These are phyloP conservation scores for Passer montanus DNA, from an alignment of 2,113 vertebrate species.

Conservation along the genomic window DNA sequence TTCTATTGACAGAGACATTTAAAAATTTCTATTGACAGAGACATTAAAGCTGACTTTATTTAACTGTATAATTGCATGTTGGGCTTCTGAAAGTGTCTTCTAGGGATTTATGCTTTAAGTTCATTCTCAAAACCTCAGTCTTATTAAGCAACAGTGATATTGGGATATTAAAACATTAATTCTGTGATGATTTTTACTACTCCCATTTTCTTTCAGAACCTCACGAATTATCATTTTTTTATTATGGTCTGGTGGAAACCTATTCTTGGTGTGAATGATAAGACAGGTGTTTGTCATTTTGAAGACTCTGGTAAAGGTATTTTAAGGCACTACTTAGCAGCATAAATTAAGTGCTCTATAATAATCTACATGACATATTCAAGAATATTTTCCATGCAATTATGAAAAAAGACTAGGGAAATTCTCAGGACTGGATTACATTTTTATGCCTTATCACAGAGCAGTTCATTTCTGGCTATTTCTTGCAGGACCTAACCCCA, in stretches of 20 bases:
- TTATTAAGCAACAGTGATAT: not conserved
- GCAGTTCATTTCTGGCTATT: not conserved
- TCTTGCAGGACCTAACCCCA: not conserved
- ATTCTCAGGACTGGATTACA: not conserved
- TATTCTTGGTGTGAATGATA: slow-evolving; percentile 23
- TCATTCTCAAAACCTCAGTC: slow-evolving; percentile 1
- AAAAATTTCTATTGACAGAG: not conserved
- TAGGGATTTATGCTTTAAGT: slow-evolving; percentile 22
- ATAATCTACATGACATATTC: not conserved
- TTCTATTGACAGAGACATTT: not conserved
- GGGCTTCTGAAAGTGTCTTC: not conserved
- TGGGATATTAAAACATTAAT: slow-evolving; percentile 48
- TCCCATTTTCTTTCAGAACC: slow-evolving; percentile 43
- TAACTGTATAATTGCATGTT: not conserved
- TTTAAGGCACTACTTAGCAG: slow-evolving; percentile 17
- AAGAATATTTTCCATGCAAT: not conserved
- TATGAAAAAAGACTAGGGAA: not conserved
- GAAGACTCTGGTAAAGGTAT: slow-evolving; percentile 36
- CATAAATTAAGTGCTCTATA: slow-evolving; percentile 8
- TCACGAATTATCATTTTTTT: slow-evolving; percentile 47
- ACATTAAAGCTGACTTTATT: not conserved
- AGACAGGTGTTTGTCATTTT: slow-evolving; percentile 66
- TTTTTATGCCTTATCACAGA: not conserved
- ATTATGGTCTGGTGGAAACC: slow-evolving; percentile 28
- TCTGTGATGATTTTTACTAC: slow-evolving; percentile 33